These are phyloP conservation scores for Drosophila pallidifrons DNA, from an alignment of 1,140 invertebrate species.

Conservation along the genomic window DNA sequence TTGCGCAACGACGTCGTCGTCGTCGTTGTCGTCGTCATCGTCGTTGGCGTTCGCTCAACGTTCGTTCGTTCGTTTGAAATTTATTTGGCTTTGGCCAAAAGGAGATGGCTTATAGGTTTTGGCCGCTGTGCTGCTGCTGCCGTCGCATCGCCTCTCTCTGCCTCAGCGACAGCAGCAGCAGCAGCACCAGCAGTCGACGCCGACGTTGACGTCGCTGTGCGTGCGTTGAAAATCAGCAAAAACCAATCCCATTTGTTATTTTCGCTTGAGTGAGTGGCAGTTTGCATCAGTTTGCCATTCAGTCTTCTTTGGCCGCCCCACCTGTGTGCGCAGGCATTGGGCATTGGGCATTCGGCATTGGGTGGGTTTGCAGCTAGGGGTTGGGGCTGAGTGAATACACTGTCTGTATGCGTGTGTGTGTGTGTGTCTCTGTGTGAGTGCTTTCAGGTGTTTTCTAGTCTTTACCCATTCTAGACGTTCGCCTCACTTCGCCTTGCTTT, in stretches of 20 bases:
- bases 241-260: slow-evolving; percentile 85
- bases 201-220: slow-evolving; percentile 48
- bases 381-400: slow-evolving; percentile 36
- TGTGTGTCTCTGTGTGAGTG: slow-evolving; percentile 45
- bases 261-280: slow-evolving; percentile 85
- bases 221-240: slow-evolving; percentile 84
- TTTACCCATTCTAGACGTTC: slow-evolving; percentile 49
- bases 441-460: slow-evolving; percentile 62
- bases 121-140: slow-evolving; percentile 49
- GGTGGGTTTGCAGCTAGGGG: slow-evolving; percentile 33
- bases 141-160: slow-evolving; percentile 42
- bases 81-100: slow-evolving; percentile 85
- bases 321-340: slow-evolving; percentile 46
- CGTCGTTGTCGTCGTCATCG: slow-evolving; percentile 23
- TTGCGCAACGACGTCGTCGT: slow-evolving; percentile 63
- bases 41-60: slow-evolving; percentile 46
- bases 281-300: slow-evolving; percentile 83
- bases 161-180: slow-evolving; percentile 32
- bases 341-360: slow-evolving; percentile 42
- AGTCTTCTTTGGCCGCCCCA: slow-evolving; percentile 61
- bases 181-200: slow-evolving; percentile 11
- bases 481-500: slow-evolving; percentile 32
- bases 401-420: slow-evolving; percentile 34
- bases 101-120: slow-evolving; percentile 85
- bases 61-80: slow-evolving; percentile 81